Base-by-base conservation (phyloP, 2,113 vertebrate species). In the Sinocyclocheilus anshuiensis region DNA sequence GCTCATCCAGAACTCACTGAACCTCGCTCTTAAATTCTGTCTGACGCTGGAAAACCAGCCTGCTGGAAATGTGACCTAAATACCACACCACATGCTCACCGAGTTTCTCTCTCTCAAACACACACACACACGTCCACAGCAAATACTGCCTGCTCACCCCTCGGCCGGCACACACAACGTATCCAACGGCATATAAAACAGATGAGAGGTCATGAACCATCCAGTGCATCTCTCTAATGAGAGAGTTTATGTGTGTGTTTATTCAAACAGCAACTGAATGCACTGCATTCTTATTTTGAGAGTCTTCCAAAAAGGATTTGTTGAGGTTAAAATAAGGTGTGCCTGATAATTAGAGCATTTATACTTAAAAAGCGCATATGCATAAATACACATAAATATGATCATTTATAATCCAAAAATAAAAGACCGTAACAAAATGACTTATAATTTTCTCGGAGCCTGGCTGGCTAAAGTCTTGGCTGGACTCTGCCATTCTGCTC, bases 1-100 rank as follows among this genome's bases (percentile, higher is more conserved):
- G 53, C 45, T 71, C 26, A 10, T 55, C 48, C 39, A 83, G 45
- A 74, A 59, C 81, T 83, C 48, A 4, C 48, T 55, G 69, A 74
- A 74, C 33, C 29, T 39, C 18, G 20, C 67, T 72, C 63, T 72
- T 83, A 71, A 71, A 83, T 82, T 83, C 86, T 87, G 81, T 72
- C 81, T 87, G 86, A 84, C 75, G 33, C 81, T 83, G 77, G 86
- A 88, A 72, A 88, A 84, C 63, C 87, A 88, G 87, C 81, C 85
- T 86, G 87, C 57, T 88, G 84, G 85, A 89, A 86, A 89, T 84
- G 85, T 86, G 85, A 89, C 88, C 85, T 86, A 89, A 86, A 89
- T 86, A 89, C 88, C 85, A 81, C 74, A 86, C 77, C 84, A 84
- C 84, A 88, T 86, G 86, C 84, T 86, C 84, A 88, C 78, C 33